Evolutionary conservation across 2,888 invertebrate genomes (phyloP), one percentile per base, ranked within the genome.

Genomic region (Volucella inanis): DNA sequence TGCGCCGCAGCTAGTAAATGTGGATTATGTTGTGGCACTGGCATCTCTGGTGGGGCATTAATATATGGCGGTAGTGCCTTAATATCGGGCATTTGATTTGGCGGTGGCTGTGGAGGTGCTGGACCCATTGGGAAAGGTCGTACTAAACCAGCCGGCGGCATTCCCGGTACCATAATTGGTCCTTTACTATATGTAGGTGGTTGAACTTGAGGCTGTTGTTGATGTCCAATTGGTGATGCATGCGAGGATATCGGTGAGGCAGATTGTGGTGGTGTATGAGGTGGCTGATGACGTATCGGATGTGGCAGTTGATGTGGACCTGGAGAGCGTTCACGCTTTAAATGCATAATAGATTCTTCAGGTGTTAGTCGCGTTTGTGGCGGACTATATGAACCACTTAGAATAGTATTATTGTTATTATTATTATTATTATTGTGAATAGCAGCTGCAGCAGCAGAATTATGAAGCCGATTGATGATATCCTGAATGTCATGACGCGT

Each of bases 1-100:
- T 97, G 96, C 85, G 96, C 96, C 8, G 92, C 92, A 87, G 95
- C 95, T 90, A 93, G 93, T 91, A 94, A 92, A 92, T 95, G 92
- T 90, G 94, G 93, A 93, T 94, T 92, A 85, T 94, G 94, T 79
- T 91, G 90, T 10, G 93, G 94, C 11, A 88, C 87, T 14, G 89
- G 89, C 88, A 92, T 83, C 77, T 92, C 92, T 14, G 91, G 91
- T 14, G 92, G 92, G 6, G 92, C 90, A 82, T 91, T 92, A 64
- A 92, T 91, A 87, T 92, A 92, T 12, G 92, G 91, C 11, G 92
- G 92, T 82, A 92, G 87, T 2, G 91, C 91, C 87, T 92, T 92
- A 41, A 92, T 90, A 76, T 92, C 92, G 10, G 92, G 91, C 90
- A 91, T 88, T 18, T 90, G 90, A 22, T 89, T 90, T 61, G 90